phyloP scores from a whole-genome alignment of 2,113 vertebrate genomes.

The Hydropotes inermis region DNA sequence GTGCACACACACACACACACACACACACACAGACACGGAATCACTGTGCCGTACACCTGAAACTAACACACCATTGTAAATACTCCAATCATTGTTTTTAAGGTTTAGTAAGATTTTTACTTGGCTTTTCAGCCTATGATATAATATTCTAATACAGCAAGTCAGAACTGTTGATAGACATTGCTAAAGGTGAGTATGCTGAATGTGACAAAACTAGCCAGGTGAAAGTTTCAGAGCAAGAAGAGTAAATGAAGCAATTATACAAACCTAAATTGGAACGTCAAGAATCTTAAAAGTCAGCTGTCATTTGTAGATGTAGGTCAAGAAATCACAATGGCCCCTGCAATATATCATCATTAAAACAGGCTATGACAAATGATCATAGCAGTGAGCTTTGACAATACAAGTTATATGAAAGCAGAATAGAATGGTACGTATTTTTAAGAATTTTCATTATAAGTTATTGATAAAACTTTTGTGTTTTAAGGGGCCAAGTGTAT shows the following conservation, averaged over 20 bases:
- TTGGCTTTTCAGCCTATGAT: neutral
- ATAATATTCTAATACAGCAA: neutral
- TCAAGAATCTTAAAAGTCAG: neutral
- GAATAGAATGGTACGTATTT: neutral
- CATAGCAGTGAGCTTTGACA: neutral
- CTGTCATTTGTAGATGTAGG: neutral
- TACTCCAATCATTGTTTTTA: neutral
- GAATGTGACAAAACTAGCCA: neutral
- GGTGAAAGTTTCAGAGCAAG: neutral
- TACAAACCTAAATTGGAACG: neutral
- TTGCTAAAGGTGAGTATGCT: neutral
- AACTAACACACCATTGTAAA: neutral
- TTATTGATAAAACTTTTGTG: neutral
- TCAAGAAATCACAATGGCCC: neutral
- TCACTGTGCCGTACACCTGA: neutral
- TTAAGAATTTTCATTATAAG: neutral
- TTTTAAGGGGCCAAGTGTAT: neutral
- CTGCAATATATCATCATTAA: neutral
- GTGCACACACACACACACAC: accelerated
- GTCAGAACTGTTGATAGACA: neutral
- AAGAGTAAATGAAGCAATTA: neutral
- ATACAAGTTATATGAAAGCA: neutral
- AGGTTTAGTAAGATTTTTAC: neutral
- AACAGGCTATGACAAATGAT: neutral
- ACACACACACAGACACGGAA: neutral